Conservation (phyloP, 2,797 vertebrate species). For the Gymnodraco acuticeps region DNA sequence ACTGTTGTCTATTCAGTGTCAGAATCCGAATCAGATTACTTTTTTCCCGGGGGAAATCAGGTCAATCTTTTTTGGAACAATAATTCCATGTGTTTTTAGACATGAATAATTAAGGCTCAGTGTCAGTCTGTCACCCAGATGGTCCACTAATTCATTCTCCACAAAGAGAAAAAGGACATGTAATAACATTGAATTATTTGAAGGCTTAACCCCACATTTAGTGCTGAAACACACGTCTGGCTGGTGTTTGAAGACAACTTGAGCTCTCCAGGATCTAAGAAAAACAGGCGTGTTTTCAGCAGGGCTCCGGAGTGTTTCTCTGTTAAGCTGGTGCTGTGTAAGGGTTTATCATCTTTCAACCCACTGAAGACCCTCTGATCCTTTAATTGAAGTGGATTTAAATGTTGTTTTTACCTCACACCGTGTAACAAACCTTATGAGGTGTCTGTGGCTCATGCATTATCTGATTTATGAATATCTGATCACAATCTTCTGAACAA, state of each 20-base stretch:
- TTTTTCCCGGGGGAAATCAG: no score
- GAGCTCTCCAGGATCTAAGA: conserved; percentile 2
- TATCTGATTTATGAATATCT: no score
- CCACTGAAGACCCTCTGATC: conserved; percentile 9
- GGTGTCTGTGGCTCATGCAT: conserved; percentile 28
- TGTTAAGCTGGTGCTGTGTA: neutral
- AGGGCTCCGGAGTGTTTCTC: neutral
- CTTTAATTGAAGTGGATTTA: conserved; percentile 24
- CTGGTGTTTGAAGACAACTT: neutral
- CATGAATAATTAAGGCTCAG: conserved; percentile 9
- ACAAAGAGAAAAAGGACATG: neutral
- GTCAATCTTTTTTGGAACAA: neutral
- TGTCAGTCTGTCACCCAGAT: conserved; percentile 8
- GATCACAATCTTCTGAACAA: neutral
- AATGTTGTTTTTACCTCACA: conserved; percentile 17
- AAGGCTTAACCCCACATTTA: neutral
- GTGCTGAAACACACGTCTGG: neutral
- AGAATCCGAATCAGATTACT: no score
- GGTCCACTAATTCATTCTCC: neutral
- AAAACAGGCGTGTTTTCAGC: neutral
- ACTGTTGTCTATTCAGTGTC: neutral
- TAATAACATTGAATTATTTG: neutral
- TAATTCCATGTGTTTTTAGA: neutral
- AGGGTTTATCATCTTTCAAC: neutral
- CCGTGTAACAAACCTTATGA: conserved; percentile 23